Conservation (phyloP, 2,113 vertebrate genomes). For the Leuciscus idus region DNA sequence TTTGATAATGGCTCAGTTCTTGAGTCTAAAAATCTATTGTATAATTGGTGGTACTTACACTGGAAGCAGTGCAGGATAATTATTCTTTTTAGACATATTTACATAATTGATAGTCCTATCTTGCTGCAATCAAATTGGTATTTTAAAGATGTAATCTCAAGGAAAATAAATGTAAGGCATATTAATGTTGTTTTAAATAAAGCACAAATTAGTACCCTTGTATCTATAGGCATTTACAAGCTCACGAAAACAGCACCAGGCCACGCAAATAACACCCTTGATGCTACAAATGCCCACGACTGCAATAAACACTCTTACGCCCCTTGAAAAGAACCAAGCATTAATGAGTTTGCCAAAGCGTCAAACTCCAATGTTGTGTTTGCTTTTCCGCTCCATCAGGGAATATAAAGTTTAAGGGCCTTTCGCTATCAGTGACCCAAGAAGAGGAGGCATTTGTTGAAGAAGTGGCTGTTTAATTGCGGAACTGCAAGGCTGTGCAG, state of each 20-base stretch:
- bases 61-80: not conserved
- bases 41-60: not conserved
- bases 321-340: conserved; percentile 30
- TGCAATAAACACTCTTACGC: conserved; percentile 33
- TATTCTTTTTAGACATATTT: not conserved
- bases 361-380: conserved; percentile 41
- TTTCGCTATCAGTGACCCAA: conserved; percentile 58
- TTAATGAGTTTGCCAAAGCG: conserved; percentile 55
- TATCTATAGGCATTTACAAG: conserved; percentile 57
- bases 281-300: conserved; percentile 28
- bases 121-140: not conserved
- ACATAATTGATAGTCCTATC: not conserved
- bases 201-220: conserved; percentile 52
- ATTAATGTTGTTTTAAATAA: conserved; percentile 30
- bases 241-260: conserved; percentile 35
- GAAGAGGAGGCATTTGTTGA: conserved; percentile 50
- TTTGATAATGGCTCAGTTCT: not conserved
- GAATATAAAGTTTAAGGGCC: conserved; percentile 55
- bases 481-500: conserved; percentile 37
- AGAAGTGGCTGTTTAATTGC: conserved; percentile 54
- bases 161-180: not conserved
- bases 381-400: conserved; percentile 52
- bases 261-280: conserved; percentile 49
- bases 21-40: not conserved
- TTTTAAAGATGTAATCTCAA: not conserved